Conservation (phyloP, 2,888 invertebrate species). For the Tenthredo notha region DNA sequence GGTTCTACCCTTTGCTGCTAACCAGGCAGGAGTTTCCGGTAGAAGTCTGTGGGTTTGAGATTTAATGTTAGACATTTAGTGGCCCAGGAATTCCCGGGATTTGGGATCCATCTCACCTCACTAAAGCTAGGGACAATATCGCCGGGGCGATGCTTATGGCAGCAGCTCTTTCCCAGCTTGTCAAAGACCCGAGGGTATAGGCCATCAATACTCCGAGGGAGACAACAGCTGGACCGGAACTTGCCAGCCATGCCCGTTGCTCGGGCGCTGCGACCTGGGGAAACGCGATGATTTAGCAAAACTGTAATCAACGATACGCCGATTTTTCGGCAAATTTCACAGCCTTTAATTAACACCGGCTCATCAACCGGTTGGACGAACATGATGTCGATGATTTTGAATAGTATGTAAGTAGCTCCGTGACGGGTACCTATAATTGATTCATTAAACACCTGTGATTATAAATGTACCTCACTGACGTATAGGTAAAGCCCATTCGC, state of each 20-base stretch:
- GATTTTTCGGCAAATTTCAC: not conserved
- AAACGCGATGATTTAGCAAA: not conserved
- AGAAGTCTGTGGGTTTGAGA: slow-evolving; percentile 76
- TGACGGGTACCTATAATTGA: not conserved
- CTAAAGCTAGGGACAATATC: slow-evolving; percentile 70
- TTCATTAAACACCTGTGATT: not conserved
- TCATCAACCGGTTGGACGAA: not conserved
- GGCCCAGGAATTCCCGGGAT: not conserved
- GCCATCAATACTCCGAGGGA: slow-evolving; percentile 87
- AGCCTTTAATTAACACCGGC: not conserved
- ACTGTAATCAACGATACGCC: not conserved
- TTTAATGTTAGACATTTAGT: not conserved
- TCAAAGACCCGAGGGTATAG: slow-evolving; percentile 84
- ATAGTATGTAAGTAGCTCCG: not conserved
- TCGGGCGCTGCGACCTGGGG: slow-evolving; percentile 85
- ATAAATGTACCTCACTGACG: slow-evolving; percentile 70
- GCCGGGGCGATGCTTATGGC: slow-evolving; percentile 82
- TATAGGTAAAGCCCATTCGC: slow-evolving; percentile 74
- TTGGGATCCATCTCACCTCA: slow-evolving; percentile 63
- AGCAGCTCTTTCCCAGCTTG: slow-evolving; percentile 85
- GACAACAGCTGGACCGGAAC: slow-evolving; percentile 85
- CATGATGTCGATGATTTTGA: not conserved
- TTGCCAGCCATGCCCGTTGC: slow-evolving; percentile 85
- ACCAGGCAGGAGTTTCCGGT: slow-evolving; percentile 87
- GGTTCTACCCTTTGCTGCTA: slow-evolving; percentile 82